Base-by-base conservation (phyloP, 2,113 vertebrate species). In the Argyrosomus japonicus region DNA sequence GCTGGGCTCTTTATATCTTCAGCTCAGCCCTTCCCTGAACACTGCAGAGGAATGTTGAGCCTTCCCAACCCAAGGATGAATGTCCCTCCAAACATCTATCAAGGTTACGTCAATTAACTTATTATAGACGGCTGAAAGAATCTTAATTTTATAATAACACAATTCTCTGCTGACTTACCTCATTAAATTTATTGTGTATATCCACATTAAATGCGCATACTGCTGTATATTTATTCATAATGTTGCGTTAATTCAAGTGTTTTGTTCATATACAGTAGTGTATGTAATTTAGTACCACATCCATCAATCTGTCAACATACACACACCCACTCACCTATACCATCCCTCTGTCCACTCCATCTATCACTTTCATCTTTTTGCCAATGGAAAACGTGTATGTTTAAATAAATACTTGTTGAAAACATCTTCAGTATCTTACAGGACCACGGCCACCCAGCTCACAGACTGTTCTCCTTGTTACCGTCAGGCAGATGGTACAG, bases 31-130 rank as follows among this genome's bases (percentile, higher is more conserved):
- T 79, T 70, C 86, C 85, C 73, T 84, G 43, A 76, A 70, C 50
- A 51, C 75, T 25, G 18, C 77, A 72, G 23, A 90, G 93, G 95
- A 95, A 96, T 95, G 89, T 95, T 69, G 90, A 90, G 89, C 91
- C 93, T 92, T 53, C 84, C 84, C 90, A 89, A 85, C 86, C 82
- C 75, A 32, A 43, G 79, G 25, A 61, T 83, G 91, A 90, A 81
- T 63, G 70, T 83, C 68, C 21, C 64, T 54, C 17, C 79, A 95
- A 91, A 86, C 86, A 95, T 95, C 81, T 95, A 81, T 89, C 93
- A 86, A 78, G 58, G 13, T 77, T 50, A 57, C 27, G 93, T 48
- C 77, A 95, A 94, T 73, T 82, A 60, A 76, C 40, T 92, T 90
- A 92, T 92, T 87, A 92, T 82, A 87, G 79, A 75, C 10, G 54